A percentile compares a stretch with the other conserved stretches of the same genome.
phyloP scores from a whole-genome alignment of 1,140 invertebrate genomes.

The Phocides pigmalion region DNA sequence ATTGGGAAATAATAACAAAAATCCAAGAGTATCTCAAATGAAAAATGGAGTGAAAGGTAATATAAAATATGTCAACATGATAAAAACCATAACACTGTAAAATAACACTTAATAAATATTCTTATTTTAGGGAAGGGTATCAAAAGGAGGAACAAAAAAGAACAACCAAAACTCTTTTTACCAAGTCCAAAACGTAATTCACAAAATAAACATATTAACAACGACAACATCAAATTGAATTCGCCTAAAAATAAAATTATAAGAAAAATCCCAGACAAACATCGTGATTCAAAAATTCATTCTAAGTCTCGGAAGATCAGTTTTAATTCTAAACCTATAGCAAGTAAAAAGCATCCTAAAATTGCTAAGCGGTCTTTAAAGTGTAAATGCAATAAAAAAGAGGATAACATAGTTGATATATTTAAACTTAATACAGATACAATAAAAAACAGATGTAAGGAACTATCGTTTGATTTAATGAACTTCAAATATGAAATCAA shows the following conservation, averaged over 20 bases:
- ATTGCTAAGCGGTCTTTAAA: not conserved
- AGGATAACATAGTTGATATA: slow-evolving; percentile 27
- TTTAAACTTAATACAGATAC: slow-evolving; percentile 38
- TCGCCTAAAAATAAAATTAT: not conserved
- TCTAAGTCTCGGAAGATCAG: not conserved
- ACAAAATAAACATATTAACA: no score
- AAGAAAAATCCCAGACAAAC: not conserved
- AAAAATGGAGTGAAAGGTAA: slow-evolving; percentile 64
- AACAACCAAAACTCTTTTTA: not conserved
- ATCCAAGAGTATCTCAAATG: slow-evolving; percentile 46
- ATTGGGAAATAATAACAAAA: slow-evolving; percentile 47
- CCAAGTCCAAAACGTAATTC: no score
- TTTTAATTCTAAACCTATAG: not conserved
- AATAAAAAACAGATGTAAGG: slow-evolving; percentile 36
- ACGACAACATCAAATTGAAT: no score
- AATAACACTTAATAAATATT: no score
- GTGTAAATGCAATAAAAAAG: not conserved
- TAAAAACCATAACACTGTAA: no score
- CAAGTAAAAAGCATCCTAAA: not conserved
- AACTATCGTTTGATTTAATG: slow-evolving; percentile 7
- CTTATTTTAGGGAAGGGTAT: slow-evolving; percentile 43
- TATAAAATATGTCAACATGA: not conserved
- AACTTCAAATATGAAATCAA: not conserved
- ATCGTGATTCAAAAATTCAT: not conserved
- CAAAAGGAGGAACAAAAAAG: slow-evolving; percentile 41